Evolutionary conservation across 2,888 invertebrate genomes (phyloP).

Genomic region (Drosophila borealis): DNA sequence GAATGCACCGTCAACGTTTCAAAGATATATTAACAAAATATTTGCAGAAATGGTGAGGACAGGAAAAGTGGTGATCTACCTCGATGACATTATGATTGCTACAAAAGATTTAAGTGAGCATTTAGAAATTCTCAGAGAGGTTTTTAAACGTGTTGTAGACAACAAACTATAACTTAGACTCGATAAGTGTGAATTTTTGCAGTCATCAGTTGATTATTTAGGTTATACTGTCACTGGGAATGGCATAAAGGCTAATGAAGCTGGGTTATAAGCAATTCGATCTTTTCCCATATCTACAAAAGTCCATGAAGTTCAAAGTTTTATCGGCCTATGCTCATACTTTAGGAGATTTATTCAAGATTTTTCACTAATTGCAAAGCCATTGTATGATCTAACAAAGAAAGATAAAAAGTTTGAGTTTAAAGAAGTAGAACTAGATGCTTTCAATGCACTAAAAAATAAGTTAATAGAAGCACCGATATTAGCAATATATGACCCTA

Average conservation of each 20-base stretch:
- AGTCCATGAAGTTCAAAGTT: too few relatives aligned
- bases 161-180: not conserved
- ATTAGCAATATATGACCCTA: not conserved
- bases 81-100: conserved; percentile 1
- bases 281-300: too few relatives aligned
- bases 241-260: too few relatives aligned
- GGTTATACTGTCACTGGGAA: too few relatives aligned
- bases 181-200: too few relatives aligned
- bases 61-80: not conserved
- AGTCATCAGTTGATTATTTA: too few relatives aligned
- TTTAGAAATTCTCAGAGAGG: not conserved
- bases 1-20: not conserved
- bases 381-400: conserved; percentile 1
- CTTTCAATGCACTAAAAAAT: not conserved
- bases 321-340: not conserved
- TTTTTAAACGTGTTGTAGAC: not conserved
- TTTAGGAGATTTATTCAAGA: not conserved
- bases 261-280: too few relatives aligned
- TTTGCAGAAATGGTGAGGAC: not conserved
- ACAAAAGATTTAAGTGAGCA: not conserved
- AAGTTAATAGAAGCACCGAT: not conserved
- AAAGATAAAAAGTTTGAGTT: not conserved
- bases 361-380: not conserved
- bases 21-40: too few relatives aligned
- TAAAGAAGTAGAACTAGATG: not conserved